Conservation (phyloP, 2,888 invertebrate species). For the Tipula lateralis region DNA sequence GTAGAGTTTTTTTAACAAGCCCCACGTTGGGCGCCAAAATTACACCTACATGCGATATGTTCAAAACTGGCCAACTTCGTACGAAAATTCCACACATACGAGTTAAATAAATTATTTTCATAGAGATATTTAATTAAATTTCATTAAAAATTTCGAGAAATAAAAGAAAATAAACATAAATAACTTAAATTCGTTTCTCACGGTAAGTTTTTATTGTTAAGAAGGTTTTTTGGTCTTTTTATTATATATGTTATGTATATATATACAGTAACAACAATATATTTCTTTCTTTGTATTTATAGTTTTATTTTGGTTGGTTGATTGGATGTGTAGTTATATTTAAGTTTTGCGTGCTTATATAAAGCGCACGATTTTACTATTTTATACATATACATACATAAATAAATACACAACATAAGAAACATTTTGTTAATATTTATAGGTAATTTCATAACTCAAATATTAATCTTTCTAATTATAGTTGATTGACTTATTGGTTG, state of each 20-base stretch:
- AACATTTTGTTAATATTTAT: not conserved
- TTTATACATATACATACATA: not conserved
- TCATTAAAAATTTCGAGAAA: not conserved
- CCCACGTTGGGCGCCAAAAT: not conserved
- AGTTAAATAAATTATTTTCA: not conserved
- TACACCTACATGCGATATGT: not conserved
- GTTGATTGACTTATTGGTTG: not conserved
- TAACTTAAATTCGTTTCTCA: conserved; percentile 24
- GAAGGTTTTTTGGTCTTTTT: conserved; percentile 24
- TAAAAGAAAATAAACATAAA: not conserved
- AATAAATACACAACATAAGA: not conserved
- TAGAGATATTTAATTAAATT: not conserved
- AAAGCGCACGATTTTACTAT: conserved; percentile 19
- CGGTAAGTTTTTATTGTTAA: conserved; percentile 19
- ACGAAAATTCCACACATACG: not conserved
- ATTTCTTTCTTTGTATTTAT: conserved; percentile 6
- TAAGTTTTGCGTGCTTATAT: conserved; percentile 1
- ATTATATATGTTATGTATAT: not conserved
- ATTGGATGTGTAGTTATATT: not conserved
- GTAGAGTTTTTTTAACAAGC: not conserved
- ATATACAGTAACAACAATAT: conserved; percentile 14
- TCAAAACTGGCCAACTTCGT: not conserved
- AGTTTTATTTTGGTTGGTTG: not conserved
- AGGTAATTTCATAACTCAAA: not conserved
- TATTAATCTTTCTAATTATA: not conserved